Percentiles rank a stretch among this genome's conserved stretches.
These are phyloP conservation scores for Abrostola tripartita DNA, from an alignment of 2,888 invertebrate species.

Conservation along the genomic window DNA sequence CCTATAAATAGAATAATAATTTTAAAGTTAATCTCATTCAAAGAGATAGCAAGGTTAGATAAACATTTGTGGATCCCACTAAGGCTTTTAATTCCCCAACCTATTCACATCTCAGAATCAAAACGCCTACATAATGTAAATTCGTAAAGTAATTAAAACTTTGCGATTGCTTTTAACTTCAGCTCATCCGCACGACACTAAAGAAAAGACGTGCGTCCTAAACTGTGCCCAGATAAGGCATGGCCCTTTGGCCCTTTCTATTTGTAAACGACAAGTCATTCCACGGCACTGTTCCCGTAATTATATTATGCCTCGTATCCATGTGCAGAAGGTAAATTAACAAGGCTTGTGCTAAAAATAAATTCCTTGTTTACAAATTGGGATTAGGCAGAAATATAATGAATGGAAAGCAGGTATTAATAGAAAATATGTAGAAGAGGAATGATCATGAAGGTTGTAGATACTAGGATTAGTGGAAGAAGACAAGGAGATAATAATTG, in stretches of 20 bases:
- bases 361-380: not conserved
- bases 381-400: too few relatives aligned
- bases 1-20: not conserved
- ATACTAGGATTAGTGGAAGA: too few relatives aligned
- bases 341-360: not conserved
- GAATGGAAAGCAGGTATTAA: too few relatives aligned
- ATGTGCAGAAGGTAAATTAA: not conserved
- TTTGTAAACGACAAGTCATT: slow-evolving; percentile 12
- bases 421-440: too few relatives aligned
- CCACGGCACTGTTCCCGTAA: not conserved
- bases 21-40: not conserved
- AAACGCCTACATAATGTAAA: slow-evolving; percentile 27
- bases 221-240: slow-evolving; percentile 12
- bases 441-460: too few relatives aligned
- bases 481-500: too few relatives aligned
- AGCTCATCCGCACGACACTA: slow-evolving; percentile 18
- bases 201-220: slow-evolving; percentile 15
- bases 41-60: slow-evolving; percentile 20
- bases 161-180: slow-evolving; percentile 19
- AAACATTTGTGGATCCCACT: slow-evolving; percentile 12
- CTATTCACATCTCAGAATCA: slow-evolving; percentile 26
- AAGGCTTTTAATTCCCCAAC: slow-evolving; percentile 16
- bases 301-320: not conserved
- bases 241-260: slow-evolving; percentile 3
- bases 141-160: slow-evolving; percentile 48